Conservation (phyloP, 2,113 vertebrate species). For the Tupaia chinensis region DNA sequence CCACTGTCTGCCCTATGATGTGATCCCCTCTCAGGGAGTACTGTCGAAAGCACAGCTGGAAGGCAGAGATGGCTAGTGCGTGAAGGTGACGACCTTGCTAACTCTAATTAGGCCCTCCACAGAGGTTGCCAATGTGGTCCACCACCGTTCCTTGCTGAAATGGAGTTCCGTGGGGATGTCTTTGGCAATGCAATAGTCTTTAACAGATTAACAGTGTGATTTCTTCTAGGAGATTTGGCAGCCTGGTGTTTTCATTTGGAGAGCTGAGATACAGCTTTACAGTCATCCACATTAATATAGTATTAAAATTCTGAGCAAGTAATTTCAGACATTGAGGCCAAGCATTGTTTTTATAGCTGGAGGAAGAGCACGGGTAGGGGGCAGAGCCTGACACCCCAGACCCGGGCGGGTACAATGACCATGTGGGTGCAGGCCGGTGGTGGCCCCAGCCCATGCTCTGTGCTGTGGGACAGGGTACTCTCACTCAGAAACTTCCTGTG, state of each 20-base stretch:
- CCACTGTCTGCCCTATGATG: not conserved
- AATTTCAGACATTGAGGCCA: slow-evolving; percentile 46
- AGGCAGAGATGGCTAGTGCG: slow-evolving; percentile 70
- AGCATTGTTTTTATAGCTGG: not conserved
- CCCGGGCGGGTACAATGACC: rapidly evolving
- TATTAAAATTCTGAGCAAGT: slow-evolving; percentile 65
- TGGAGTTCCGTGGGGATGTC: slow-evolving; percentile 37
- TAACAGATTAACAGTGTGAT: slow-evolving; percentile 60
- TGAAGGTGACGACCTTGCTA: slow-evolving; percentile 77
- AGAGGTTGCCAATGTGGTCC: slow-evolving; percentile 63
- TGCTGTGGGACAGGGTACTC: not conserved
- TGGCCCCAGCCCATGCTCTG: not conserved
- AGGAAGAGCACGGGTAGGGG: not conserved
- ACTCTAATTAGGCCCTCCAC: slow-evolving; percentile 73
- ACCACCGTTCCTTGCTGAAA: slow-evolving; percentile 42
- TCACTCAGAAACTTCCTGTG: too few relatives aligned
- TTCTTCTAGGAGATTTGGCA: slow-evolving; percentile 69
- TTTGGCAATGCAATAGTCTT: slow-evolving; percentile 56
- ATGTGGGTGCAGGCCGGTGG: rapidly evolving
- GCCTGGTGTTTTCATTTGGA: slow-evolving; percentile 72
- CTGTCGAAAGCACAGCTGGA: slow-evolving; percentile 64
- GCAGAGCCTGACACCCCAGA: rapidly evolving
- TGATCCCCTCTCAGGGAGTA: slow-evolving; percentile 14
- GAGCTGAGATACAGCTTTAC: slow-evolving; percentile 50
- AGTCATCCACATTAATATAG: slow-evolving; percentile 62